These are phyloP conservation scores for Excalfactoria chinensis DNA, from an alignment of 2,113 vertebrate species.

Conservation along the genomic window DNA sequence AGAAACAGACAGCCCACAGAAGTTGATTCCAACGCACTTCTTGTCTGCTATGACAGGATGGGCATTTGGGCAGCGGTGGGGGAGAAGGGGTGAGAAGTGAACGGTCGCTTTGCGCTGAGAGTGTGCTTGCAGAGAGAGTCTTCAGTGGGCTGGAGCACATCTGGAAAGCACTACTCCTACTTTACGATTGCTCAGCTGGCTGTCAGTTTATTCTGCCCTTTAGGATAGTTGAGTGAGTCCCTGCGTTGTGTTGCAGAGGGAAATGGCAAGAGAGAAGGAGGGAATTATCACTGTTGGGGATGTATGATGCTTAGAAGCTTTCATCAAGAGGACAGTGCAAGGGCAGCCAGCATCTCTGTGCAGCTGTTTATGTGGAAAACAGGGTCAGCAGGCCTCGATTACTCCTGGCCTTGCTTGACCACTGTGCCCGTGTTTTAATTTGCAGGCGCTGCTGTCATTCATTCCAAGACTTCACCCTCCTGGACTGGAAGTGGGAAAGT, in stretches of 20 bases:
- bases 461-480: not conserved
- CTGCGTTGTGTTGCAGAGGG: not conserved
- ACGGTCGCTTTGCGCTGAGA: not conserved
- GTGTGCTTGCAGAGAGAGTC: not conserved
- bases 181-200: not conserved
- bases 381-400: not conserved
- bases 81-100: not conserved
- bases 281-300: not conserved
- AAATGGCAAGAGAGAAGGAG: not conserved
- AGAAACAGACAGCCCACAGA: not conserved
- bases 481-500: not conserved
- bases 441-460: not conserved
- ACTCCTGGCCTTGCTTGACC: not conserved
- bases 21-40: not conserved
- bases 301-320: not conserved
- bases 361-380: not conserved
- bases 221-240: not conserved
- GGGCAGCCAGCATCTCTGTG: not conserved
- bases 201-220: not conserved
- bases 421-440: not conserved
- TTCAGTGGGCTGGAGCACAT: not conserved
- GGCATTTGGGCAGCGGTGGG: not conserved
- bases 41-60: not conserved
- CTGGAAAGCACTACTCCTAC: not conserved
- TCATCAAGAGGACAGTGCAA: not conserved